phyloP scores from a whole-genome alignment of 1,140 invertebrate species.

The Achatina immaculata region DNA sequence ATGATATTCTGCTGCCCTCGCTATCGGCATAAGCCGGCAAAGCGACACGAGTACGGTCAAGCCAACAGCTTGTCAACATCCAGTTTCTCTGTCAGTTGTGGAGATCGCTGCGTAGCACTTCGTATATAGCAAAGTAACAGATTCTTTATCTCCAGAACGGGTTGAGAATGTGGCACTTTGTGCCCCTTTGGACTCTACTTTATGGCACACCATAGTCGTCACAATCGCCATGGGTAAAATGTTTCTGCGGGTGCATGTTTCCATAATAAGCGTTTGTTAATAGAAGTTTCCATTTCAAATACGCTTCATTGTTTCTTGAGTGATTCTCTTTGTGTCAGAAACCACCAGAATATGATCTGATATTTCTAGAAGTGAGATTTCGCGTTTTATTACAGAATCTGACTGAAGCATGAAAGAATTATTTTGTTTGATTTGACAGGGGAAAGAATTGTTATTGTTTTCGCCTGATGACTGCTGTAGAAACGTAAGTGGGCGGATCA shows the following conservation, averaged over 20 bases:
- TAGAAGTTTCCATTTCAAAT: background rate
- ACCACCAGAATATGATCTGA: too few relatives aligned
- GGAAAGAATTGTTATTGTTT: too few relatives aligned
- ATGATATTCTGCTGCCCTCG: slow-evolving; percentile 68
- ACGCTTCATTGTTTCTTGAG: too few relatives aligned
- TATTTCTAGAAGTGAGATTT: too few relatives aligned
- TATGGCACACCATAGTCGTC: background rate
- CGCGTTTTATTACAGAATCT: too few relatives aligned
- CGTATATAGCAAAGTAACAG: slow-evolving; percentile 35
- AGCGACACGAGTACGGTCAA: slow-evolving; percentile 38
- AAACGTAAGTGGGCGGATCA: too few relatives aligned
- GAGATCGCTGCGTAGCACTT: slow-evolving; percentile 50
- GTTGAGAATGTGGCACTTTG: background rate
- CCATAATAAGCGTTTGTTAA: background rate
- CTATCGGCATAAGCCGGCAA: slow-evolving; percentile 46
- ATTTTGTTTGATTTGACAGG: too few relatives aligned
- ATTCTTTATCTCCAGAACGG: background rate
- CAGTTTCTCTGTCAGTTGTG: slow-evolving; percentile 55
- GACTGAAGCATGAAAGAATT: too few relatives aligned
- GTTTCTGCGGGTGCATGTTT: background rate
- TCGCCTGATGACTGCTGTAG: too few relatives aligned
- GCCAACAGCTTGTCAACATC: slow-evolving; percentile 53
- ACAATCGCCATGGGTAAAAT: background rate
- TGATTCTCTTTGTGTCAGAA: too few relatives aligned
- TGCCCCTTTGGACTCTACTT: background rate